Evolutionary conservation across 2,113 vertebrate species (phyloP).

Genomic region (Cinclus cinclus): DNA sequence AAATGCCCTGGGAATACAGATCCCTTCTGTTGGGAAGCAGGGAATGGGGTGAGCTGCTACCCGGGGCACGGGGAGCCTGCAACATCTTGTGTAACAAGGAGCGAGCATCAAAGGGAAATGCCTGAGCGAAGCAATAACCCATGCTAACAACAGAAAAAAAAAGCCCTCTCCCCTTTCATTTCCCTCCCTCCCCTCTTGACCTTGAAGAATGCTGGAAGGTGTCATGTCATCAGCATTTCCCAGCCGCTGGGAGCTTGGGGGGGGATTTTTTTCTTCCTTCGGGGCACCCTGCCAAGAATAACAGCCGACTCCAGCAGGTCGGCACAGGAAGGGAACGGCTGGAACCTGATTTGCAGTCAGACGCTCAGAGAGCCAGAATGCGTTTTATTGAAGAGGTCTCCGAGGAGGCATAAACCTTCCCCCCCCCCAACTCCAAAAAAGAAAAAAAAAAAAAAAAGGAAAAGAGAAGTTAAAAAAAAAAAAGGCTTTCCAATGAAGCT

Average conservation of each 20-base stretch:
- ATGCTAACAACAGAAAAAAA: neutral
- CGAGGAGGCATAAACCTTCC: constrained; percentile 76
- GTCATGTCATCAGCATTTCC: constrained; percentile 85
- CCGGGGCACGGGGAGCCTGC: neutral
- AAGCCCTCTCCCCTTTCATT: constrained; percentile 38
- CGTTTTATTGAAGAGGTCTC: constrained; percentile 81
- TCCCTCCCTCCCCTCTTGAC: constrained; percentile 60
- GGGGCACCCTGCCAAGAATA: constrained; percentile 88
- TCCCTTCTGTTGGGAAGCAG: neutral
- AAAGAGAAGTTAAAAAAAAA: constrained; percentile 39
- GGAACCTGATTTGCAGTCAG: constrained; percentile 85
- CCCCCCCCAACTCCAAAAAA: neutral
- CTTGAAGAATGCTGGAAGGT: constrained; percentile 78
- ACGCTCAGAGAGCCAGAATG: constrained; percentile 77
- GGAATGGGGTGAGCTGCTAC: neutral
- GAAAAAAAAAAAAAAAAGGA: neutral
- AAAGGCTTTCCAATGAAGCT: constrained; percentile 76
- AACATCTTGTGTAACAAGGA: constrained; percentile 40
- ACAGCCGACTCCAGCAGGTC: constrained; percentile 94
- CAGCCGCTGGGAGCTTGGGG: constrained; percentile 59
- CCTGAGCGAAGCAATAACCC: constrained; percentile 53
- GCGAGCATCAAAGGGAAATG: constrained; percentile 59
- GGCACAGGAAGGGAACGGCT: constrained; percentile 89
- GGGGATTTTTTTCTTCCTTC: constrained; percentile 72
- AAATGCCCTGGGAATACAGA: neutral